phyloP scores from a whole-genome alignment of 2,797 vertebrate species.

The Epinephelus coioides region DNA sequence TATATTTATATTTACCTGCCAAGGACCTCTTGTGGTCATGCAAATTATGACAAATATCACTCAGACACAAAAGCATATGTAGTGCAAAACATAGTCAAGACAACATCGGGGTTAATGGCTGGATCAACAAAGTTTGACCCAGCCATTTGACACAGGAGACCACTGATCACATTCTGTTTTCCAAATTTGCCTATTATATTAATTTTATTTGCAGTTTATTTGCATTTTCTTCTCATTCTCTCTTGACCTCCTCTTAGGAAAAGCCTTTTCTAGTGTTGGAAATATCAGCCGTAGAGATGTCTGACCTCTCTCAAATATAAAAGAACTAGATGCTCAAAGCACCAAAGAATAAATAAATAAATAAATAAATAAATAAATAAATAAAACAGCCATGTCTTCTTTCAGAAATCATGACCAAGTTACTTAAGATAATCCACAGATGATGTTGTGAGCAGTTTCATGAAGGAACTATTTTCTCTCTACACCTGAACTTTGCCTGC shows the following conservation, averaged over 20 bases:
- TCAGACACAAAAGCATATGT: neutral
- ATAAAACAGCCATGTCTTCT: too few species aligned
- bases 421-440: too few species aligned
- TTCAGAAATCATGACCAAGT: too few species aligned
- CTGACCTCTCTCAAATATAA: too few species aligned
- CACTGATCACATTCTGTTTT: neutral
- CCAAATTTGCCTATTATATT: neutral
- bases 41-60: constrained; percentile 9
- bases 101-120: neutral
- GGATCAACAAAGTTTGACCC: neutral
- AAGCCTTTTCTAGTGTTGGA: neutral
- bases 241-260: neutral
- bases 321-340: too few species aligned
- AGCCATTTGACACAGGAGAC: neutral
- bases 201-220: constrained; percentile 7
- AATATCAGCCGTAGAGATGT: too few species aligned
- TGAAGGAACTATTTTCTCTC: too few species aligned
- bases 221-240: neutral
- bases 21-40: constrained; percentile 7
- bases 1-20: constrained; percentile 23
- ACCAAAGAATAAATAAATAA: too few species aligned
- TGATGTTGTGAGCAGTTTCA: too few species aligned
- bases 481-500: too few species aligned
- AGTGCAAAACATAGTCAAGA: neutral
- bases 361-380: too few species aligned